Conservation (phyloP, 2,797 vertebrate genomes). For the Tamandua tetradactyla region DNA sequence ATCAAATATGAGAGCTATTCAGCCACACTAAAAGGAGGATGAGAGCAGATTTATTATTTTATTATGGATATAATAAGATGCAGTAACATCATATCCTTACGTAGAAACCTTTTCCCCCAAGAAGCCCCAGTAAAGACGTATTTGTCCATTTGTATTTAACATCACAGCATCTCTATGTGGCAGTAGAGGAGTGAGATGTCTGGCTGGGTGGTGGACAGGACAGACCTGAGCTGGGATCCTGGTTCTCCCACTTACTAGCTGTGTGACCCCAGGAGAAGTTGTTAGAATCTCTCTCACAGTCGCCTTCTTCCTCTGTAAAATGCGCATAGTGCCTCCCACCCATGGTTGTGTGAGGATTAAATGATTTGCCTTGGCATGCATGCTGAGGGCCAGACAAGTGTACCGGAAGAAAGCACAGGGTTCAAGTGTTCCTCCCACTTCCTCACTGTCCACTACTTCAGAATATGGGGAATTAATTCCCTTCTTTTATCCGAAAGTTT, state of each 20-base stretch:
- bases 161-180: not conserved
- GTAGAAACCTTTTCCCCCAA: not conserved
- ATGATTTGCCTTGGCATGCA: no score
- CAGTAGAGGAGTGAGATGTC: no score
- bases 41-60: not conserved
- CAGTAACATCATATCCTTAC: not conserved
- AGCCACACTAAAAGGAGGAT: not conserved
- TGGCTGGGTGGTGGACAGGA: fast-evolving
- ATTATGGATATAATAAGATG: not conserved
- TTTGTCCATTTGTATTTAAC: not conserved
- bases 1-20: not conserved
- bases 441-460: not conserved
- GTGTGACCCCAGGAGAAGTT: not conserved
- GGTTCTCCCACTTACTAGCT: not conserved
- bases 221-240: not conserved
- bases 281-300: not conserved
- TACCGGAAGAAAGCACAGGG: fast-evolving
- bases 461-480: no score
- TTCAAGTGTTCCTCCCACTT: not conserved
- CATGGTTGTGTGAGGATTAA: not conserved
- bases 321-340: not conserved
- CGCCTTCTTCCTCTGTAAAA: not conserved
- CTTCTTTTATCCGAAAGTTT: not conserved
- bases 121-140: not conserved
- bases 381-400: not conserved